Evolutionary conservation across 2,797 vertebrate genomes (phyloP), one percentile per base, ranked within the genome.

Genomic region (Danio aesculapii): DNA sequence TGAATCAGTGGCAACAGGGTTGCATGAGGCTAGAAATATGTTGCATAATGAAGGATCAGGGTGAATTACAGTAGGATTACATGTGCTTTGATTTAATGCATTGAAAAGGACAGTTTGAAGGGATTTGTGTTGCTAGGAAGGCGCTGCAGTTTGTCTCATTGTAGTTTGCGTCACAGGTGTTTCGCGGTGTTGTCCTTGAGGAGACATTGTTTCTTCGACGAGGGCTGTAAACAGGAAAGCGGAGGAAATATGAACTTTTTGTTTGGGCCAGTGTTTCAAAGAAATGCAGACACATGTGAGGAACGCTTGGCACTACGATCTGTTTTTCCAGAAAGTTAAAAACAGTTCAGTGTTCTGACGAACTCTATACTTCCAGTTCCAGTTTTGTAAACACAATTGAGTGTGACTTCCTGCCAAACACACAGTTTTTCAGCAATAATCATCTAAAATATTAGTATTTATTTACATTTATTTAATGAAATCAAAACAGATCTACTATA

Each of bases 201-300:
- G 53, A 85, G 62, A 67, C 81, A 85, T 63, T 59, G 69, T 87
- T 88, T 90, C 88, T 88, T 86, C 49, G 0, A 5, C n/a, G 78
- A 84, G 79, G 87, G 75, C 17, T 59, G 79, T 88, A 91, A 90
- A 91, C 90, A 90, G 89, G 91, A 91, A 91, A 87, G 78, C 57
- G 66, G 85, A 85, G 85, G 85, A 91, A 91, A 89, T 85, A 86
- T 87, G 43, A 81, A 73, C 80, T 69, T 30, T 30, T 41, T 83
- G 83, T 88, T 84, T 64, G 83, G 79, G 76, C 83, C 59, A 43
- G 82, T 75, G n/a, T n/a, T 75, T 81, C 77, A 75, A 59, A 77
- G 82, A 83, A 85, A 17, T 43, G n/a, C 77, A 81, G 83, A 77
- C 77, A 47, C 50, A 83, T 13, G 57, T 74, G 66, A 44, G 3